A percentile compares a stretch with the other conserved stretches of the same genome.
Evolutionary conservation across 1,140 invertebrate species (phyloP).

Genomic region (Drosophila gunungcola): DNA sequence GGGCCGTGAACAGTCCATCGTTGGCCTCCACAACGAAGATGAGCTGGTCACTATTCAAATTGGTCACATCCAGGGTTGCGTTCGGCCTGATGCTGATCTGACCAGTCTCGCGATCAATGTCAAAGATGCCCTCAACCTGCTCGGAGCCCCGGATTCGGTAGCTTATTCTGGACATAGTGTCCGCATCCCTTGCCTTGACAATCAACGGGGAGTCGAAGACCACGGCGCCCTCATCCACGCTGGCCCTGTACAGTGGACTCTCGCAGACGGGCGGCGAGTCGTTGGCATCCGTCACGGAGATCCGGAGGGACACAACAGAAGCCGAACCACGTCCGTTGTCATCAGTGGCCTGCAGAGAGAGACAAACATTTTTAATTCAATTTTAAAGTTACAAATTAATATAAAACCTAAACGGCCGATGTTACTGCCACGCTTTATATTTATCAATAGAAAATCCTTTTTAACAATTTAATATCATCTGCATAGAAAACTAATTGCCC

Average conservation of each 20-base stretch:
- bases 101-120: conserved; percentile 77
- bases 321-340: conserved; percentile 91
- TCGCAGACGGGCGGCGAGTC: conserved; percentile 93
- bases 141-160: conserved; percentile 86
- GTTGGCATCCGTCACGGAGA: conserved; percentile 92
- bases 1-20: conserved; percentile 90
- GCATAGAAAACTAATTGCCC: no score
- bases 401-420: no score
- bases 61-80: conserved; percentile 81
- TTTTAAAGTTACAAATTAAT: no score
- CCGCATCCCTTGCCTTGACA: conserved; percentile 91
- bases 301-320: conserved; percentile 91
- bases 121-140: conserved; percentile 72
- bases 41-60: conserved; percentile 76
- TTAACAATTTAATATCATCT: no score
- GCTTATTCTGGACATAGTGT: conserved; percentile 91
- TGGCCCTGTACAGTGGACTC: conserved; percentile 90
- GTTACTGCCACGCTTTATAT: no score
- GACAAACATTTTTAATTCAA: not conserved
- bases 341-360: conserved; percentile 90
- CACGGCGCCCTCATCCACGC: conserved; percentile 92
- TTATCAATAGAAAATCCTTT: no score
- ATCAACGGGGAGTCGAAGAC: conserved; percentile 92
- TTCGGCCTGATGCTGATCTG: conserved; percentile 79
- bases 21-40: conserved; percentile 86